phyloP scores from a whole-genome alignment of 2,888 invertebrate genomes.

The Epicampocera succincta region DNA sequence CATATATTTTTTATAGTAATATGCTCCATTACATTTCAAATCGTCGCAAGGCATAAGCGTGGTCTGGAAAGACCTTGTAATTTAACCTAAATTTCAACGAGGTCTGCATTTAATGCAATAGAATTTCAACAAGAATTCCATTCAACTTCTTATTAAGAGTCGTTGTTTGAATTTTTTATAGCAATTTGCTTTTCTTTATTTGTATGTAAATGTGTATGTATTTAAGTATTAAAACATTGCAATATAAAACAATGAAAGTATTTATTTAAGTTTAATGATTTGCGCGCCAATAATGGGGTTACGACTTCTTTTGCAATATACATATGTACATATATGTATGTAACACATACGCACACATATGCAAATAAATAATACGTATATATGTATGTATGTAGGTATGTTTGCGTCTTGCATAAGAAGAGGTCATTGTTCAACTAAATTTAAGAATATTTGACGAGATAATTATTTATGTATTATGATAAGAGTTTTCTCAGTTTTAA shows the following conservation, averaged over 20 bases:
- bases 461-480: constrained; percentile 25
- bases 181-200: constrained; percentile 3
- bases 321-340: too few relatives aligned
- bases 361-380: too few relatives aligned
- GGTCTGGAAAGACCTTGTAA: constrained; percentile 44
- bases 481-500: constrained; percentile 7
- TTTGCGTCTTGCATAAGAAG: background rate
- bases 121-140: constrained; percentile 43
- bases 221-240: too few relatives aligned
- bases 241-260: background rate
- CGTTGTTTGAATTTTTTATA: constrained; percentile 36
- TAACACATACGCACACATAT: too few relatives aligned
- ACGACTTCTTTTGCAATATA: constrained; percentile 3
- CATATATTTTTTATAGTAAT: constrained; percentile 9
- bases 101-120: constrained; percentile 17
- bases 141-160: constrained; percentile 27
- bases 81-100: constrained; percentile 59
- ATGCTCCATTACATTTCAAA: constrained; percentile 49
- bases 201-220: background rate
- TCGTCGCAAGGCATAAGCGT: constrained; percentile 26
- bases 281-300: constrained; percentile 7
- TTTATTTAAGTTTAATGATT: constrained; percentile 19
- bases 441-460: background rate
- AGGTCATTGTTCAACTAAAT: constrained; percentile 27
- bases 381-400: too few relatives aligned